These are phyloP conservation scores for Pteruthius melanotis DNA, from an alignment of 2,113 vertebrate species.

Conservation along the genomic window DNA sequence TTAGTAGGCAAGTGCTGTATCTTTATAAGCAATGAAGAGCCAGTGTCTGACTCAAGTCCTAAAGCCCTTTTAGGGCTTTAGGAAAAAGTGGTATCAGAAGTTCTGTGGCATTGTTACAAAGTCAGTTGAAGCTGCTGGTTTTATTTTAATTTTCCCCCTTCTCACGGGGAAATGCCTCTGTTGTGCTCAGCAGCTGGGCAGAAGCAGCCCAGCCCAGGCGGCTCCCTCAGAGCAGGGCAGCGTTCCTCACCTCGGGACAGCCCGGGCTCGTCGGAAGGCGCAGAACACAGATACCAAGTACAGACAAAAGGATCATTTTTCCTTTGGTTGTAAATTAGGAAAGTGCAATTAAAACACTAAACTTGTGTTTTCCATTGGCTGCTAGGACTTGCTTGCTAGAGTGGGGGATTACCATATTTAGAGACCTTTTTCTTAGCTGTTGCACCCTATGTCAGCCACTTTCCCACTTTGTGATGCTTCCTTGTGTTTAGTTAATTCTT, in stretches of 20 bases:
- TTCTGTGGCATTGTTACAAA: background rate
- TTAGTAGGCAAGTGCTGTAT: background rate
- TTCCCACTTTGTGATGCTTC: background rate
- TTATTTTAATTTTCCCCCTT: background rate
- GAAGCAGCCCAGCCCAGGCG: background rate
- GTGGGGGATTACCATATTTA: background rate
- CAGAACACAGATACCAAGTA: background rate
- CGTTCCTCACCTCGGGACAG: background rate
- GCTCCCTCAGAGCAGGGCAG: background rate
- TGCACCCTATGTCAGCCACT: background rate
- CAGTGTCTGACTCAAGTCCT: background rate
- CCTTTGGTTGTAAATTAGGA: background rate
- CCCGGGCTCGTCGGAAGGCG: background rate
- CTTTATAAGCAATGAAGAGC: background rate
- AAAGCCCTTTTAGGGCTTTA: too few relatives aligned
- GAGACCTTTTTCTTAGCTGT: background rate
- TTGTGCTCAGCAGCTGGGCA: background rate
- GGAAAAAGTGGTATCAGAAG: background rate
- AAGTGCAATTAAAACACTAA: background rate
- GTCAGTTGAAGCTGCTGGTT: background rate
- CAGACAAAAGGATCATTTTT: background rate
- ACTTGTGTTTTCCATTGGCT: background rate
- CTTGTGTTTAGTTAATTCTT: background rate
- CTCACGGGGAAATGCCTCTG: background rate
- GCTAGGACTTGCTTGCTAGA: background rate